A percentile compares a stretch with the other conserved stretches of the same genome.
Evolutionary conservation across 2,113 vertebrate species (phyloP).

Genomic region (Tychaedon coryphoeus): DNA sequence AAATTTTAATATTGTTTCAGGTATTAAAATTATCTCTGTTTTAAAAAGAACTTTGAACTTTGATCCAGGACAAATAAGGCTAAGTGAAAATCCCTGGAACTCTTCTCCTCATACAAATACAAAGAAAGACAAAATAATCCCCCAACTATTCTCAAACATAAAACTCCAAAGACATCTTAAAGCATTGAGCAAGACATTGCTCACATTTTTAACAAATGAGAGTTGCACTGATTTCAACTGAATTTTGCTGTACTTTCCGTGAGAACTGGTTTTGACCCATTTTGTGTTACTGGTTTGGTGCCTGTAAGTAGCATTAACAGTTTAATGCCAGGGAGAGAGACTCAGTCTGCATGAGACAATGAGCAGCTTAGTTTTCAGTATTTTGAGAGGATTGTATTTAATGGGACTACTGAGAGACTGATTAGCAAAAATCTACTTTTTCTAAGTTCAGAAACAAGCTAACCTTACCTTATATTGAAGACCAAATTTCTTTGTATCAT

Average conservation of each 20-base stretch:
- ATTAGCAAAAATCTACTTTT: constrained; percentile 27
- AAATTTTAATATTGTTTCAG: not conserved
- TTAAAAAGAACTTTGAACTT: not conserved
- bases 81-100: not conserved
- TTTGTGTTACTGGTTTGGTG: not conserved
- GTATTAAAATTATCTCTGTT: not conserved
- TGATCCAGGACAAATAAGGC: not conserved
- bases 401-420: not conserved
- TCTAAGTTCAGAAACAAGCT: not conserved
- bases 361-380: constrained; percentile 28
- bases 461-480: not conserved
- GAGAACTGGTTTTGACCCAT: not conserved
- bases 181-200: not conserved
- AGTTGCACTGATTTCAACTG: not conserved
- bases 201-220: not conserved
- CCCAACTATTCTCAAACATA: not conserved
- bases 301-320: constrained; percentile 41
- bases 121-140: not conserved
- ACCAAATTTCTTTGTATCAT: not conserved
- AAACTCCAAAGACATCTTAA: not conserved
- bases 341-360: not conserved
- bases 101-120: not conserved
- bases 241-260: not conserved
- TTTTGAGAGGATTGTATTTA: constrained; percentile 39
- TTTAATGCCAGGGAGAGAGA: constrained; percentile 15